phyloP scores from a whole-genome alignment of 2,888 invertebrate species.

The Empis stercorea region DNA sequence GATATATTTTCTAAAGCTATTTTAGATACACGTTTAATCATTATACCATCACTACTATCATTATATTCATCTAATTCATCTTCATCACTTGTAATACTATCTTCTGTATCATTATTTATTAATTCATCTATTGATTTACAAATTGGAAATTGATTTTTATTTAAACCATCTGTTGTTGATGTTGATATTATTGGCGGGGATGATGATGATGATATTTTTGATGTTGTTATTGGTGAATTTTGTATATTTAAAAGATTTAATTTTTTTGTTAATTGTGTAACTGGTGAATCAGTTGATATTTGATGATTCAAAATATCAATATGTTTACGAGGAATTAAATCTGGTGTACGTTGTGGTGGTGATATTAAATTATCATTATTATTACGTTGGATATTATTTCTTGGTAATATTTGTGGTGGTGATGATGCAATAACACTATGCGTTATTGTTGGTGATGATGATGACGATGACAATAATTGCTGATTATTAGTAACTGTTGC shows the following conservation, averaged over 20 bases:
- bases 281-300: constrained; percentile 23
- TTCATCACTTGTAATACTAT: constrained; percentile 7
- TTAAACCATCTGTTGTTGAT: background rate
- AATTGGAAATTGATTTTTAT: background rate
- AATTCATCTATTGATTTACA: constrained; percentile 3
- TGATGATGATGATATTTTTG: background rate
- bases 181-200: background rate
- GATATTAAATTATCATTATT: background rate
- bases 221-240: background rate
- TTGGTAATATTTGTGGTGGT: constrained; percentile 2
- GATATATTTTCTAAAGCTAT: constrained; percentile 54
- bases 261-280: constrained; percentile 26
- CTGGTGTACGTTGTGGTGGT: constrained; percentile 29
- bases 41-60: constrained; percentile 17
- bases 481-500: too few species aligned
- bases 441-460: constrained; percentile 4
- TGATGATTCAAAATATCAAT: constrained; percentile 8
- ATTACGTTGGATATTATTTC: background rate
- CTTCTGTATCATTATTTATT: constrained; percentile 9
- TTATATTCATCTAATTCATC: constrained; percentile 15
- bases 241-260: constrained; percentile 14
- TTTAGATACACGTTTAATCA: constrained; percentile 38
- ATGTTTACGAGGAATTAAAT: constrained; percentile 35
- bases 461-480: background rate
- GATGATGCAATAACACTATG: constrained; percentile 1